Evolutionary conservation across 2,797 vertebrate genomes (phyloP), one percentile per base, ranked within the genome.

Genomic region (Clarias pachynema): DNA sequence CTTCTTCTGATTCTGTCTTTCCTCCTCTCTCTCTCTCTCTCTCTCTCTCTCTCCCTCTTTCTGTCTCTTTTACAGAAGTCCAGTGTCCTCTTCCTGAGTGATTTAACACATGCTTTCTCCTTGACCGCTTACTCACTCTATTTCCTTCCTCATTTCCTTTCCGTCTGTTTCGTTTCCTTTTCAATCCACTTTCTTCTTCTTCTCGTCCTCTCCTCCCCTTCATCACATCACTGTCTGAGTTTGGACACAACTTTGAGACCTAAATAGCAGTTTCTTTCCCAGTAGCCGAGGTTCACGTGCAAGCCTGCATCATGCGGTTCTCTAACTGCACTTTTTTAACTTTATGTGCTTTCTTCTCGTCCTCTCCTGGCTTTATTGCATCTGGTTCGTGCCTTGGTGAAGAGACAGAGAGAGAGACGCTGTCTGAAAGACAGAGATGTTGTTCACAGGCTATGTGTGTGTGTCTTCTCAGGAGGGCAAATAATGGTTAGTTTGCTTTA

Each of bases 361-460:
- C 91, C 88, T 89, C 89, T 90, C 87, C 78, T 89, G n/a, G 5
- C 94, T 95, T 94, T 94, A 93, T 92, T 93, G 90, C 88, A 91
- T 91, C 92, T 93, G 83, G 66, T 89, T 91, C 68, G 85, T 85
- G 85, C 82, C 82, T 81, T 9, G 63, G 62, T 91, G 86, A 83
- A 70, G 80, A 90, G 91, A 89, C 89, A 72, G 87, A 62, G 81
- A 62, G 81, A 91, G 91, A 89, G 89, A 77, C 88, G 88, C 89
- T 84, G 89, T 66, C 86, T 91, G 86, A 87, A 59, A 59, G 68
- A 70, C 79, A 15, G 75, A 59, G 68, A 84, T 53, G 82, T 75
- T 86, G 85, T 88, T 83, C 82, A 37, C 78, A 89, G 82, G 69
- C 84, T 87, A 87, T 34, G 34, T 34, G 34, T 84, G 79, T 86